Base-by-base conservation (phyloP, 92 coral and sea anemone genomes). In the Heliopora coerulea region DNA sequence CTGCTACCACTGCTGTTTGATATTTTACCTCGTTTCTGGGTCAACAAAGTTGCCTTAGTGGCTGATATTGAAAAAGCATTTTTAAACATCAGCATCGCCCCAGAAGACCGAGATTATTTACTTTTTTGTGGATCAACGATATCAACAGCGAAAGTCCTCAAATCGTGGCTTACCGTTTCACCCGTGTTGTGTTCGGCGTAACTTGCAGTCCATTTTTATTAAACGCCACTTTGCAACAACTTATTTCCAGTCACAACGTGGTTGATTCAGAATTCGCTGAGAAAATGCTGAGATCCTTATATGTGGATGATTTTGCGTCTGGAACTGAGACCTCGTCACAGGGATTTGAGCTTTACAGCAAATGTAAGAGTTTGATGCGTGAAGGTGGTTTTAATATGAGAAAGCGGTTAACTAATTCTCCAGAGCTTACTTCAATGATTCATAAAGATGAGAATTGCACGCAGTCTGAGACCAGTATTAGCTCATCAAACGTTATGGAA, bases 341-440 rank as follows among this genome's bases (percentile, higher is more conserved):
- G 30, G 61, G 61, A 56, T 56, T 56, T 12, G 3, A 3, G 61
- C 17, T 56, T 3, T 56, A 56, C 30, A 31, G 17, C 7, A 56
- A 56, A 31, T n/a, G 7, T 10, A 46, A 46, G 52, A 8, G 15
- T 10, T 6, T 10, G 15, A 6, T 46, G 30, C 3, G 15, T 29
- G 61, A 23, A 23, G 81, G 74, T 8, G 81, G 81, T 49, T 77
- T 77, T 74, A 77, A 77, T 28, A 77, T 77, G 73, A 27, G 81
- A 54, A 77, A 65, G 25, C 65, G 75, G 75, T 42, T 54, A 9
- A 60, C 72, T 8, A 77, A 63, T n/a, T n/a, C n/a, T n/a, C n/a
- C n/a, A n/a, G n/a, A n/a, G n/a, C n/a, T n/a, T n/a, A n/a, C n/a
- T n/a, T n/a, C n/a, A n/a, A n/a, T n/a, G n/a, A n/a, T n/a, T n/a